Conservation (phyloP, 2,888 invertebrate genomes). For the Eilema sororculum region DNA sequence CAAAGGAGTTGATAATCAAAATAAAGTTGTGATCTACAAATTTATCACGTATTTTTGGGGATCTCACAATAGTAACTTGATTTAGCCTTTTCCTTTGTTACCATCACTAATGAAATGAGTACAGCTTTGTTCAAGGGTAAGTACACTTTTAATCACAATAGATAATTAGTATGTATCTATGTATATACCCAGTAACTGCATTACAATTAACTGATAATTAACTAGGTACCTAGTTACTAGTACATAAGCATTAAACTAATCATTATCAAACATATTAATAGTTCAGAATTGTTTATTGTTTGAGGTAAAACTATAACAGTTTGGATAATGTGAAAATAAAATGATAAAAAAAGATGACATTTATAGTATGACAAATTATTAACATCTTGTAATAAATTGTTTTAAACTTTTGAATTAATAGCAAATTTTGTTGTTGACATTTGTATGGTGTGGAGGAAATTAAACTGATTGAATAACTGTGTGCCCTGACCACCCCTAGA, state of each 20-base stretch:
- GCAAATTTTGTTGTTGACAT: too few species aligned
- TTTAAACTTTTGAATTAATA: too few species aligned
- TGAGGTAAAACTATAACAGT: background rate
- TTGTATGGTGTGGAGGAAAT: too few species aligned
- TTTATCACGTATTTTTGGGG: background rate
- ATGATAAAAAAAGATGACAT: background rate
- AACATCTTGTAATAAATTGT: background rate
- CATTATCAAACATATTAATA: background rate
- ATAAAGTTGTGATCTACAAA: background rate
- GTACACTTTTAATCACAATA: constrained; percentile 2
- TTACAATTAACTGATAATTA: background rate
- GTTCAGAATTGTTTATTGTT: background rate
- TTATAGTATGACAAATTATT: background rate
- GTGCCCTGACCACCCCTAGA: too few species aligned
- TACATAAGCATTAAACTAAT: background rate
- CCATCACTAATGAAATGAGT: background rate
- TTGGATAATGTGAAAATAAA: background rate
- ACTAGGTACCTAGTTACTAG: background rate
- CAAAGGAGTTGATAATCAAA: constrained; percentile 17
- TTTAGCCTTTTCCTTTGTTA: constrained; percentile 13
- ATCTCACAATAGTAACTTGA: background rate
- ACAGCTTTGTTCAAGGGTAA: constrained; percentile 15
- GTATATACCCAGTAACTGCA: background rate
- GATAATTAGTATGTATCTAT: constrained; percentile 4
- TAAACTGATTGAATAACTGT: too few species aligned